These are phyloP conservation scores for Hemistola chrysoprasaria DNA, from an alignment of 2,888 invertebrate species.

Conservation along the genomic window DNA sequence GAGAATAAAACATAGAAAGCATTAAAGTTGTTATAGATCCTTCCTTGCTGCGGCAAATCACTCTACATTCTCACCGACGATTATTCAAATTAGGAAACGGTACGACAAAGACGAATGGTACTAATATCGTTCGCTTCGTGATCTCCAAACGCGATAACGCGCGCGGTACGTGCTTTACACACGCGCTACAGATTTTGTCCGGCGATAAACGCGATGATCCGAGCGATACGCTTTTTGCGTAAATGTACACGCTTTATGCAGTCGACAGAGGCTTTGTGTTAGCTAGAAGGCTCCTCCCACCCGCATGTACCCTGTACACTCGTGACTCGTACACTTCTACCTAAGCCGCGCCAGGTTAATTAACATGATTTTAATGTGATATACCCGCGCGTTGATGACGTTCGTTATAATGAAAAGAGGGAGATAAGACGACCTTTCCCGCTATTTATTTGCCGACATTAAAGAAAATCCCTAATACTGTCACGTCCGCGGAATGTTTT, in stretches of 20 bases:
- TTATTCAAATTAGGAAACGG: conserved; percentile 80
- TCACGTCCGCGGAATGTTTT: conserved; percentile 39
- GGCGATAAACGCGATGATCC: conserved; percentile 74
- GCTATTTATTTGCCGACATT: conserved; percentile 22
- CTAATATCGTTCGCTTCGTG: conserved; percentile 74
- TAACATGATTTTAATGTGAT: conserved; percentile 18
- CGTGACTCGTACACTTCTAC: not conserved
- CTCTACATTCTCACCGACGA: conserved; percentile 77
- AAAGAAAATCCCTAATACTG: conserved; percentile 33
- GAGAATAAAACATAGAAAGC: conserved; percentile 22
- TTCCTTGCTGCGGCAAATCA: conserved; percentile 61
- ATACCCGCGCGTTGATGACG: conserved; percentile 8
- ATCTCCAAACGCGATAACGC: conserved; percentile 67
- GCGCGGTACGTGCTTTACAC: conserved; percentile 69
- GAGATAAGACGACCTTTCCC: conserved; percentile 15
- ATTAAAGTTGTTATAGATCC: conserved; percentile 35
- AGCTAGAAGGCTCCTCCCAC: conserved; percentile 35
- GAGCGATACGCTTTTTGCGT: conserved; percentile 77
- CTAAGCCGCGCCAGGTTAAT: conserved; percentile 10
- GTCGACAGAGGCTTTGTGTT: conserved; percentile 46
- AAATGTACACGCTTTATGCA: conserved; percentile 70
- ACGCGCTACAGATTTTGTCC: conserved; percentile 74
- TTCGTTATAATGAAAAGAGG: conserved; percentile 16
- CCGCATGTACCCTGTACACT: conserved; percentile 10
- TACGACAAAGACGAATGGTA: conserved; percentile 81